phyloP scores from a whole-genome alignment of 2,888 invertebrate species.

The Melieria omissa region DNA sequence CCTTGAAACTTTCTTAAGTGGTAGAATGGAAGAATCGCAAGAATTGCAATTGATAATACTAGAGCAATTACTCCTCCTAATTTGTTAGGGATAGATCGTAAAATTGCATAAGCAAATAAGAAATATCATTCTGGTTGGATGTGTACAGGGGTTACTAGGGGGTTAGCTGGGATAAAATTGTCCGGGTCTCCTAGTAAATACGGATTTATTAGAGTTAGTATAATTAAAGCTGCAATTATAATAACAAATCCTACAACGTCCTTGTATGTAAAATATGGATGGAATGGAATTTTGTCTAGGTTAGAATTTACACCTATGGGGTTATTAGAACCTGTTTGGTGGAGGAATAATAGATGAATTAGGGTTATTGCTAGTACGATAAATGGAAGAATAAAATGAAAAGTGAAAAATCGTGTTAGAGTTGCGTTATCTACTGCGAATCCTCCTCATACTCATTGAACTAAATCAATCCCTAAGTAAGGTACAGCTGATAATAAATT shows the following conservation, averaged over 20 bases:
- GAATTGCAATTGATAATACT: slow-evolving; percentile 73
- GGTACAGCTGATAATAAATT: slow-evolving; percentile 79
- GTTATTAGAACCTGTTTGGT: slow-evolving; percentile 77
- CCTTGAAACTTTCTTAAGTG: slow-evolving; percentile 71
- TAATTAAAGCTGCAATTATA: slow-evolving; percentile 69
- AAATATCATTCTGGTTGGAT: slow-evolving; percentile 90
- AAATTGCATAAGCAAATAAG: slow-evolving; percentile 83
- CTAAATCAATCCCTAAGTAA: slow-evolving; percentile 73
- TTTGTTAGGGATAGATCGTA: slow-evolving; percentile 84
- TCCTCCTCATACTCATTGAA: slow-evolving; percentile 81
- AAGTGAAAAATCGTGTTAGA: slow-evolving; percentile 77
- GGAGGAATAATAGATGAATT: slow-evolving; percentile 75
- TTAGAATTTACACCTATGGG: slow-evolving; percentile 75
- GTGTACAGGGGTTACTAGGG: slow-evolving; percentile 73
- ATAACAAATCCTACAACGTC: slow-evolving; percentile 74
- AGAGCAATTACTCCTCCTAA: slow-evolving; percentile 74
- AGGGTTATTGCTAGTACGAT: slow-evolving; percentile 72
- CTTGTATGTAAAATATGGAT: slow-evolving; percentile 75
- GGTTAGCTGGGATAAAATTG: slow-evolving; percentile 68
- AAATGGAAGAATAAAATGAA: slow-evolving; percentile 81
- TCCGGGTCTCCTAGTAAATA: slow-evolving; percentile 76
- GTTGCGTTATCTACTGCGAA: slow-evolving; percentile 80
- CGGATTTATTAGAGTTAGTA: slow-evolving; percentile 70
- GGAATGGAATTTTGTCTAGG: slow-evolving; percentile 76
- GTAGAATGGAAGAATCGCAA: slow-evolving; percentile 72